Evolutionary conservation across 2,888 invertebrate species (phyloP), one percentile per base, ranked within the genome.

Genomic region (Patella pellucida): DNA sequence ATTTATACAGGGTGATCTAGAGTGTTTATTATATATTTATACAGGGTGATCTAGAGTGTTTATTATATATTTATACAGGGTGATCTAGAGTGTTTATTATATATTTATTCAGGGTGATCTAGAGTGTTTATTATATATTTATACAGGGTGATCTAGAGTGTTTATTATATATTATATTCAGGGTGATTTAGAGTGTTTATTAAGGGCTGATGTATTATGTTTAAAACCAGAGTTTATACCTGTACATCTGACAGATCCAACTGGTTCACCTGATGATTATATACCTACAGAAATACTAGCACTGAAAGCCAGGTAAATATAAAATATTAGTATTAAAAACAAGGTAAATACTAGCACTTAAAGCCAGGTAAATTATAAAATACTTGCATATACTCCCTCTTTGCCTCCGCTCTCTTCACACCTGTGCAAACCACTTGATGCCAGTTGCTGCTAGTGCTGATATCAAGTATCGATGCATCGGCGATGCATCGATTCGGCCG

Each of bases 191-290:
- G 92, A 92, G 9, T 93, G 92, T 91, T 91, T 95, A 23, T 90
- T 93, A 1, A 90, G 92, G 0, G 91, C 92, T 71, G 91, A 92
- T 9, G 92, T 94, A 14, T 93, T 94, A 0, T 94, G 94, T 54
- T 93, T 95, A 73, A 92, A 93, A 12, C 94, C 94, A 0, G 93
- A 94, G 11, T 93, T 93, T 78, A 92, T 95, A 3, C 93, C 93
- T 79, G 92, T 94, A 1, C 93, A 92, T 84, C 92, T 95, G 87
- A 89, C 87, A 4, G 89, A 90, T 51, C 86, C 87, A 3, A 69
- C 79, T 12, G 85, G 84, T 3, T 69, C 80, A 15, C 81, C 85
- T 0, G 78, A 79, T 7, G 81, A 85, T 23, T 88, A 76, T 76
- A 83, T 77, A 67, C 86, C 87, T 19, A 78, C 86, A 7, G 86